phyloP scores from a whole-genome alignment of 2,113 vertebrate species.

The Machaerirhynchus nigripectus region DNA sequence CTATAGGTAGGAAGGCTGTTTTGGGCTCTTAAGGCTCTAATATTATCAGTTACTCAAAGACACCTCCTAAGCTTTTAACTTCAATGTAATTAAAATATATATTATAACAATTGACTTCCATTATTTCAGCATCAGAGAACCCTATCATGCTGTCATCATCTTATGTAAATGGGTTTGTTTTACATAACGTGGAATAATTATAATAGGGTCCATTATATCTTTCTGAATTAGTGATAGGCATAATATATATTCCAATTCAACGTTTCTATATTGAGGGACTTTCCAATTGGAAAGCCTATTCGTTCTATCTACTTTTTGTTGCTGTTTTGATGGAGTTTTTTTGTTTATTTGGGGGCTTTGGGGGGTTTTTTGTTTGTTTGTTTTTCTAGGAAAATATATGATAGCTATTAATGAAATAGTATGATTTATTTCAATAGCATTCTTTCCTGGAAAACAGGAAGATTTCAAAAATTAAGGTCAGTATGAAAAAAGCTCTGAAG shows the following conservation, averaged over 20 bases:
- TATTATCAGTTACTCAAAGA: slow-evolving; percentile 26
- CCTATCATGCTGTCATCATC: neutral
- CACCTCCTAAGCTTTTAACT: slow-evolving; percentile 43
- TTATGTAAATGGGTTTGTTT: slow-evolving; percentile 49
- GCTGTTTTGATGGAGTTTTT: too few relatives aligned
- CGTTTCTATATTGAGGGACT: neutral
- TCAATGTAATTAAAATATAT: slow-evolving; percentile 43
- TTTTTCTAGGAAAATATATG: neutral
- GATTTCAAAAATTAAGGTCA: neutral
- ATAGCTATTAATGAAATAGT: neutral
- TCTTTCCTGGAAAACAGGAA: neutral
- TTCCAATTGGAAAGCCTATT: neutral
- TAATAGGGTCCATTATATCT: neutral
- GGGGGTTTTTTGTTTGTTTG: too few relatives aligned
- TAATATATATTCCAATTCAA: neutral
- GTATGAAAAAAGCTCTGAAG: neutral
- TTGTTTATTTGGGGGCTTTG: neutral
- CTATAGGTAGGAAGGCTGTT: neutral
- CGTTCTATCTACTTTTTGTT: neutral
- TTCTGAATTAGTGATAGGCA: neutral
- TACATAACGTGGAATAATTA: neutral
- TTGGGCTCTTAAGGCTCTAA: slow-evolving; percentile 4
- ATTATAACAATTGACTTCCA: neutral
- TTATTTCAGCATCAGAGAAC: slow-evolving; percentile 37
- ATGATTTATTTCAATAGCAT: neutral